Evolutionary conservation across 2,888 invertebrate species (phyloP).

Genomic region (Ophion ventricosus): DNA sequence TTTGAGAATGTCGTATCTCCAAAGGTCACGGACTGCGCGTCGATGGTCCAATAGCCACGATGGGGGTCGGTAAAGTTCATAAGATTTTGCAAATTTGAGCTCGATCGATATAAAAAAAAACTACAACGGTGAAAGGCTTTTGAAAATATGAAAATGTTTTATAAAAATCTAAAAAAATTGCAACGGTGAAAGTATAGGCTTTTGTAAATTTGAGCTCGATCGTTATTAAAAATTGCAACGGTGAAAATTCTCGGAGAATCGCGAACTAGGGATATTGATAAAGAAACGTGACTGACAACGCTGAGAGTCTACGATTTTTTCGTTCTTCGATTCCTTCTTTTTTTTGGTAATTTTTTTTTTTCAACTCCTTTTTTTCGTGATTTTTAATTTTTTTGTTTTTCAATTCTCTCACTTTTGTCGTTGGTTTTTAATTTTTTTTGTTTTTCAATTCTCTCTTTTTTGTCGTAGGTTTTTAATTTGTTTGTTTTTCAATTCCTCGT

Average conservation of each 20-base stretch:
- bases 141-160: too few relatives aligned
- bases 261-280: not conserved
- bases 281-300: not conserved
- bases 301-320: too few relatives aligned
- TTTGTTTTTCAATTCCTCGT: too few relatives aligned
- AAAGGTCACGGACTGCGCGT: conserved; percentile 35
- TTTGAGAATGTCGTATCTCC: conserved; percentile 31
- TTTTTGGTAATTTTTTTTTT: too few relatives aligned
- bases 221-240: not conserved
- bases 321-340: too few relatives aligned
- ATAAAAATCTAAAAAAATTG: too few relatives aligned
- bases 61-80: not conserved
- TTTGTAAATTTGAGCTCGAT: not conserved
- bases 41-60: not conserved
- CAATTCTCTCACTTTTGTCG: not conserved
- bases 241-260: not conserved
- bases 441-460: too few relatives aligned
- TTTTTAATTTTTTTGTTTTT: not conserved
- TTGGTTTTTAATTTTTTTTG: too few relatives aligned
- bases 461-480: too few relatives aligned
- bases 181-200: too few relatives aligned
- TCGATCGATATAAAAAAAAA: not conserved
- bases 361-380: too few relatives aligned
- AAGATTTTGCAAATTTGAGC: not conserved
- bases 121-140: not conserved